phyloP scores from a whole-genome alignment of 1,140 invertebrate genomes.

The Drosophila aff. region DNA sequence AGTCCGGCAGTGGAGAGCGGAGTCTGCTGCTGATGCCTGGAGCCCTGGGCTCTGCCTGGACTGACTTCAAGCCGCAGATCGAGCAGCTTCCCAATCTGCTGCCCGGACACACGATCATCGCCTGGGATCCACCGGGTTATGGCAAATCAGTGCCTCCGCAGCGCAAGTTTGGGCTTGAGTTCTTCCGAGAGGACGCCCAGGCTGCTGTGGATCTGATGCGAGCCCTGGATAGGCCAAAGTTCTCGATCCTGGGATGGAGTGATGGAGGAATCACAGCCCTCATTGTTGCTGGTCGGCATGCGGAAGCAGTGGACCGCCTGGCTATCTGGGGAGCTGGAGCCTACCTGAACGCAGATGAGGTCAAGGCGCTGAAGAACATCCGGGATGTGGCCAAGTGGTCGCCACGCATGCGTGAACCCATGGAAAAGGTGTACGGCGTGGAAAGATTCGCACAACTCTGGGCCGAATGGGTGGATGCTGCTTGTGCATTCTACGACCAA shows the following conservation, averaged over 20 bases:
- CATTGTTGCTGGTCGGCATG: constrained; percentile 90
- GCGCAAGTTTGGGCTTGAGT: constrained; percentile 89
- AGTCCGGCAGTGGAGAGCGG: constrained; percentile 89
- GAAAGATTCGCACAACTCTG: constrained; percentile 90
- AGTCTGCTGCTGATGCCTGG: constrained; percentile 91
- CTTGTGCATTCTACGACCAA: constrained; percentile 87
- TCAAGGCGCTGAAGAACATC: constrained; percentile 88
- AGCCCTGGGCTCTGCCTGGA: constrained; percentile 91
- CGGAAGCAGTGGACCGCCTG: constrained; percentile 89
- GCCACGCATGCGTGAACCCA: constrained; percentile 90
- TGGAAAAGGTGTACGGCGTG: constrained; percentile 91
- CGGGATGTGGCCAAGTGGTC: constrained; percentile 93
- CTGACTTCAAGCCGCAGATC: constrained; percentile 93
- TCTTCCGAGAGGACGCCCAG: constrained; percentile 91
- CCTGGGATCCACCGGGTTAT: constrained; percentile 95
- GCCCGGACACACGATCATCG: constrained; percentile 91
- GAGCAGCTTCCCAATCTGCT: constrained; percentile 87
- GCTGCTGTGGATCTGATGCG: constrained; percentile 90
- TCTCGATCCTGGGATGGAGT: constrained; percentile 94
- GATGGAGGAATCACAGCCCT: constrained; percentile 94
- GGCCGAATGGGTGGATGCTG: constrained; percentile 90
- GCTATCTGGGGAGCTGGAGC: constrained; percentile 92
- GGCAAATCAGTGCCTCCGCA: constrained; percentile 93
- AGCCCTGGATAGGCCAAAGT: constrained; percentile 88
- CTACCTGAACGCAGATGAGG: constrained; percentile 89